A percentile compares a stretch with the other conserved stretches of the same genome.
Evolutionary conservation across 2,113 vertebrate species (phyloP).

Genomic region (Dipodomys stephensi): DNA sequence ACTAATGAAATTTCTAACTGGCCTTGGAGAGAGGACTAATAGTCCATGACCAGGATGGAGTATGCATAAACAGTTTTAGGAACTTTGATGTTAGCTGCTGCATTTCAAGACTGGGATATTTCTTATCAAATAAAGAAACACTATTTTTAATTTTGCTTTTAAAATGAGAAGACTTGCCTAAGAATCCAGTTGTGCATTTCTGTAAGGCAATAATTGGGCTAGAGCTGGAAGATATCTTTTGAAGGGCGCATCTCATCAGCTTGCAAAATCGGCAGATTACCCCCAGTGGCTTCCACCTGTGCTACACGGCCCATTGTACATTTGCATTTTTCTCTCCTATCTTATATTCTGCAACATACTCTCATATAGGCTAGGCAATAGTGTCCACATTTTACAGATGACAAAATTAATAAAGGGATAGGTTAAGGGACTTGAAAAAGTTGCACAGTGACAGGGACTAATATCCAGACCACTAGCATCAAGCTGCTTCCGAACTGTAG

Average conservation of each 20-base stretch:
- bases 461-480: not conserved
- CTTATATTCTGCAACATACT: not conserved
- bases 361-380: not conserved
- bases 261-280: not conserved
- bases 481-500: not conserved
- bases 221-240: not conserved
- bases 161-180: not conserved
- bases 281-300: accelerated
- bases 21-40: conserved; percentile 25
- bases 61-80: not conserved
- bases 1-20: conserved; percentile 31
- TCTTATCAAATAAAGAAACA: not conserved
- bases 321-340: not conserved
- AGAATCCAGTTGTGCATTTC: not conserved
- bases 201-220: not conserved
- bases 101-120: conserved; percentile 28
- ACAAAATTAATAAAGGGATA: not conserved
- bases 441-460: not conserved
- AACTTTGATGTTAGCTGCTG: conserved; percentile 26
- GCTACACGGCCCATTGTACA: not conserved
- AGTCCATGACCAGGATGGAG: not conserved
- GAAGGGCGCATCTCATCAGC: not conserved
- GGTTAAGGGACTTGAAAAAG: conserved; percentile 1
- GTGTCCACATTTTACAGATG: not conserved
- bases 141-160: conserved; percentile 28